Conservation (phyloP, 2,888 invertebrate genomes). For the Empis stercorea region DNA sequence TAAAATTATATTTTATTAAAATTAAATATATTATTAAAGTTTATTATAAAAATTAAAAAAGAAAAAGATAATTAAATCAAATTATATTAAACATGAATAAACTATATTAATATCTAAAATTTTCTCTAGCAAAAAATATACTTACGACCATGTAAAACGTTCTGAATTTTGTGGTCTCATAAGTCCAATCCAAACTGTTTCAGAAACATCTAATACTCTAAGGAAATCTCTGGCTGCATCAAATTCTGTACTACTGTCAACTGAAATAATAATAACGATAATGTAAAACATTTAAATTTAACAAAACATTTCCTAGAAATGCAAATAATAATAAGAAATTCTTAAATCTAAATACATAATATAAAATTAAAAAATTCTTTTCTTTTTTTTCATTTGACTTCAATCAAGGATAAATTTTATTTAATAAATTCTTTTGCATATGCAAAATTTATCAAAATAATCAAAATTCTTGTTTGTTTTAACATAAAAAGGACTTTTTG, state of each 20-base stretch:
- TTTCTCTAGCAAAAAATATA: slow-evolving; percentile 20
- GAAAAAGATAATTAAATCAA: too few relatives aligned
- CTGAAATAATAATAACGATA: slow-evolving; percentile 31
- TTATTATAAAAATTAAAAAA: too few relatives aligned
- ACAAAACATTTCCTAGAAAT: background rate
- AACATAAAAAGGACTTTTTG: too few relatives aligned
- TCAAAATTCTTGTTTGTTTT: too few relatives aligned
- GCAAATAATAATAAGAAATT: background rate
- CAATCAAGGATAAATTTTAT: too few relatives aligned
- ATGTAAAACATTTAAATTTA: background rate
- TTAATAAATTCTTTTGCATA: too few relatives aligned
- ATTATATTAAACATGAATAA: too few relatives aligned
- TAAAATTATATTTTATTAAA: too few relatives aligned
- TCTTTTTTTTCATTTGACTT: background rate
- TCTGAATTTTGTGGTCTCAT: slow-evolving; percentile 57
- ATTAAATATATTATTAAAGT: too few relatives aligned
- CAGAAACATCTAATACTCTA: slow-evolving; percentile 62
- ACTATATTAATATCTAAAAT: too few relatives aligned
- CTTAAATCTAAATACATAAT: background rate
- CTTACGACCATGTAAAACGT: slow-evolving; percentile 68
- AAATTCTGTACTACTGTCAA: slow-evolving; percentile 63
- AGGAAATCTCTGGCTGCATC: slow-evolving; percentile 65
- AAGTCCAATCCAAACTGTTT: slow-evolving; percentile 67
- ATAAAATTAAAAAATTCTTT: too few relatives aligned
- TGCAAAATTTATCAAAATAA: too few relatives aligned